Evolutionary conservation across 2,113 vertebrate genomes (phyloP).

Genomic region (Misgurnus anguillicaudatus): DNA sequence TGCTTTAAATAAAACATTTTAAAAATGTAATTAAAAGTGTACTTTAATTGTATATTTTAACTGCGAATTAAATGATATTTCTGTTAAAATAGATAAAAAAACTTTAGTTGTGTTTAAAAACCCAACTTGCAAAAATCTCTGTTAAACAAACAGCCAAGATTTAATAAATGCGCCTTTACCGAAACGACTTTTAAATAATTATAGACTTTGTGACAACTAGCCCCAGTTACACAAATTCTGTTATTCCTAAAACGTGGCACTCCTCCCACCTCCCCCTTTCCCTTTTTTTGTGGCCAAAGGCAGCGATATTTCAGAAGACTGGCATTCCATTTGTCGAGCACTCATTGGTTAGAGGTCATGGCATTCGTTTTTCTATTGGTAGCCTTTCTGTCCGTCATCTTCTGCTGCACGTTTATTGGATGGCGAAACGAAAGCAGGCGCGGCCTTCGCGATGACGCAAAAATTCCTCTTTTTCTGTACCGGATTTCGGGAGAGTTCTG

Average conservation of each 20-base stretch:
- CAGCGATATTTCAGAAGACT: not conserved
- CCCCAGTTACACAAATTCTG: not conserved
- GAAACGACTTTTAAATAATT: no score
- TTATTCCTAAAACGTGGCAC: constrained; percentile 37
- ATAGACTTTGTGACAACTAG: no score
- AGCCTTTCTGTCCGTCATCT: rapidly evolving
- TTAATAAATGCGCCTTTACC: no score
- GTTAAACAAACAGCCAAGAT: no score
- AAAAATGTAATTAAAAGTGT: no score
- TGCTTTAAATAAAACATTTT: no score
- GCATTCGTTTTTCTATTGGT: not conserved
- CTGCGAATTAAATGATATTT: no score
- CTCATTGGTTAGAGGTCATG: constrained; percentile 54
- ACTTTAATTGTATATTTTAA: no score
- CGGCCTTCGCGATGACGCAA: not conserved
- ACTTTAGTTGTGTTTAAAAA: no score
- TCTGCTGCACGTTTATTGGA: constrained; percentile 49
- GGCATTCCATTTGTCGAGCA: constrained; percentile 43
- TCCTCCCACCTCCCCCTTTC: not conserved
- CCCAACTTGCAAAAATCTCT: no score
- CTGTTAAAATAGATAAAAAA: no score
- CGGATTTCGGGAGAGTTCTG: constrained; percentile 22
- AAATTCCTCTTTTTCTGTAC: not conserved
- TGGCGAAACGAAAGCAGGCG: rapidly evolving
- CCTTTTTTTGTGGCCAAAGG: constrained; percentile 53